A percentile compares a stretch with the other conserved stretches of the same genome.
phyloP scores from a whole-genome alignment of 2,888 invertebrate species.

The Netelia fuscicornis region DNA sequence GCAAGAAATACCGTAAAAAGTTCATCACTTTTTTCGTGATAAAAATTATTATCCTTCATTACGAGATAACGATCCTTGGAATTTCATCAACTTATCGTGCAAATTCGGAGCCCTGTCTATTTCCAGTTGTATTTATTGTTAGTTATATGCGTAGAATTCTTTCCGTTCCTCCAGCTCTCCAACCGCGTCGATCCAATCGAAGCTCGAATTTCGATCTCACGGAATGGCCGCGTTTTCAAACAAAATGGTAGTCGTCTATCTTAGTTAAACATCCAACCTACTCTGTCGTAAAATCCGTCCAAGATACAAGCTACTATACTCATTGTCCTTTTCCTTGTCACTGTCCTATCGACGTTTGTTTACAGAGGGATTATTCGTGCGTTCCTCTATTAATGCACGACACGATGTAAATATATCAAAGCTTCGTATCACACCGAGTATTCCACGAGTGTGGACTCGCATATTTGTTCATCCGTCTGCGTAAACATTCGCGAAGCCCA shows the following conservation, averaged over 20 bases:
- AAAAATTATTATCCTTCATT: neutral
- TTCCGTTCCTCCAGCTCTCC: too few relatives aligned
- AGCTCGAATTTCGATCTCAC: too few relatives aligned
- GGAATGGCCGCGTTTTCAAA: too few relatives aligned
- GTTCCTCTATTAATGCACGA: slow-evolving; percentile 50
- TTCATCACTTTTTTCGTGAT: neutral
- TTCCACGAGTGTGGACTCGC: slow-evolving; percentile 36
- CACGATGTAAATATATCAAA: neutral
- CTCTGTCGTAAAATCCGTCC: slow-evolving; percentile 6
- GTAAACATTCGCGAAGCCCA: slow-evolving; percentile 45
- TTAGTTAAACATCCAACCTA: neutral
- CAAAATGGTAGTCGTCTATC: too few relatives aligned
- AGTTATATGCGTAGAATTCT: too few relatives aligned
- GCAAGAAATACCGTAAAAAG: too few relatives aligned
- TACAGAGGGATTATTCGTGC: slow-evolving; percentile 43
- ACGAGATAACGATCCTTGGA: too few relatives aligned
- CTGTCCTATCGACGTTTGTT: slow-evolving; percentile 39
- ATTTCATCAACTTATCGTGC: too few relatives aligned
- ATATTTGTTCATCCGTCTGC: slow-evolving; percentile 63
- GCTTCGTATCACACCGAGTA: slow-evolving; percentile 29
- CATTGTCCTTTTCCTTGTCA: slow-evolving; percentile 9
- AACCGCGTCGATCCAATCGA: too few relatives aligned
- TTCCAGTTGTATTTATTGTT: too few relatives aligned
- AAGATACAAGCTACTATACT: slow-evolving; percentile 24
- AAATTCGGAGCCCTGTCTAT: too few relatives aligned